Conservation (phyloP, 2,888 invertebrate genomes). For the Spialia ferax region DNA sequence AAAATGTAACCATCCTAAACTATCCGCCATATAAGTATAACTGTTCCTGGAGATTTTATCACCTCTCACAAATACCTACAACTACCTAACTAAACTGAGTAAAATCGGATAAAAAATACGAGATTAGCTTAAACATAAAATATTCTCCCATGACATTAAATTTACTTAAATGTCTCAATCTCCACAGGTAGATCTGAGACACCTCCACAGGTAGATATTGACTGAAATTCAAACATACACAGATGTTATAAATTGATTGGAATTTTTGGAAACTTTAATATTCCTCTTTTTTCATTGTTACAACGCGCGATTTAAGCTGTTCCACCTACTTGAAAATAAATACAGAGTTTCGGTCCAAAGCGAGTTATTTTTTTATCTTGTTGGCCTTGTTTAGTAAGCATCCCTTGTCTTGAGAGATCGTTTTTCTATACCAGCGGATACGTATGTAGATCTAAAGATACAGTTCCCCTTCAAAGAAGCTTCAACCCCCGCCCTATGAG, state of each 20-base stretch:
- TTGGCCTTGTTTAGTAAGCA: slow-evolving; percentile 46
- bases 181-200: slow-evolving; percentile 39
- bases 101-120: slow-evolving; percentile 42
- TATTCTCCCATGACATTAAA: no score
- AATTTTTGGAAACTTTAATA: slow-evolving; percentile 21
- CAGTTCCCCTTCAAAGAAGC: slow-evolving; percentile 59
- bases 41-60: slow-evolving; percentile 15
- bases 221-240: slow-evolving; percentile 15
- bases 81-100: slow-evolving; percentile 43
- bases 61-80: slow-evolving; percentile 23
- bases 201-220: no score
- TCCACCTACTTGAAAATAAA: no score
- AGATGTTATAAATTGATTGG: slow-evolving; percentile 29
- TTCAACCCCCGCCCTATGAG: slow-evolving; percentile 69
- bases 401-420: slow-evolving; percentile 46
- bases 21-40: no score
- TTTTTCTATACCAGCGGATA: slow-evolving; percentile 19
- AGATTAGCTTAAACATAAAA: slow-evolving; percentile 39
- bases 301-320: not conserved
- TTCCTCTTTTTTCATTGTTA: not conserved
- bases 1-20: no score
- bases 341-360: no score
- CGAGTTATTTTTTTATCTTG: slow-evolving; percentile 5
- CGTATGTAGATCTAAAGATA: slow-evolving; percentile 47
- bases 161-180: slow-evolving; percentile 44